Conservation (phyloP, 2,113 vertebrate genomes). For the Crotalus horridus region DNA sequence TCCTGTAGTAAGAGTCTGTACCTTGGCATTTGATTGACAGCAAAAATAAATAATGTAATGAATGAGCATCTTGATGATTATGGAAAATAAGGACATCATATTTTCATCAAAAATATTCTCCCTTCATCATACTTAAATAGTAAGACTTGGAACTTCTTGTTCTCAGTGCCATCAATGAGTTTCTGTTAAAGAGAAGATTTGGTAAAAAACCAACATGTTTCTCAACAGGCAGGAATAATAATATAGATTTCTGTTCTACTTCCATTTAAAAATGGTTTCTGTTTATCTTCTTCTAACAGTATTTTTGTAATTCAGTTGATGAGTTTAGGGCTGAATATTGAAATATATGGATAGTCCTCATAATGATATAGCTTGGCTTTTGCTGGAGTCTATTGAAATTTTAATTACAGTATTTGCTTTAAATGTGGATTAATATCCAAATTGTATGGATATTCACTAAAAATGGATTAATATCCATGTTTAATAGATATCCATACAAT, state of each 20-base stretch:
- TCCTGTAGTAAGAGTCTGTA: not conserved
- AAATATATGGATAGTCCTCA: not conserved
- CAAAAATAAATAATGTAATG: slow-evolving; percentile 4
- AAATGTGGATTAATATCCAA: not conserved
- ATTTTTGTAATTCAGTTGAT: not conserved
- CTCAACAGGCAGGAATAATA: not conserved
- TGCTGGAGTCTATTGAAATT: not conserved
- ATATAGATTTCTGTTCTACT: not conserved
- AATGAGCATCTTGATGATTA: fast-evolving
- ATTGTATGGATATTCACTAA: not conserved
- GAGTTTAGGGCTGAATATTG: not conserved
- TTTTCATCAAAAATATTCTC: not conserved
- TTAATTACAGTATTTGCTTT: not conserved
- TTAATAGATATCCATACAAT: not conserved
- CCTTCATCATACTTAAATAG: not conserved
- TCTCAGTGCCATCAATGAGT: not conserved
- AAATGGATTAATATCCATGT: not conserved
- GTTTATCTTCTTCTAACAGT: not conserved
- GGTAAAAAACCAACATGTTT: not conserved
- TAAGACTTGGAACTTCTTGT: not conserved
- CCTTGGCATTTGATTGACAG: not conserved
- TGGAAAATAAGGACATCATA: not conserved
- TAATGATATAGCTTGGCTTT: not conserved
- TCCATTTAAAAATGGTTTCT: not conserved
- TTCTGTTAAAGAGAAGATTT: not conserved